phyloP scores from a whole-genome alignment of 2,113 vertebrate genomes.

The Engystomops pustulosus region DNA sequence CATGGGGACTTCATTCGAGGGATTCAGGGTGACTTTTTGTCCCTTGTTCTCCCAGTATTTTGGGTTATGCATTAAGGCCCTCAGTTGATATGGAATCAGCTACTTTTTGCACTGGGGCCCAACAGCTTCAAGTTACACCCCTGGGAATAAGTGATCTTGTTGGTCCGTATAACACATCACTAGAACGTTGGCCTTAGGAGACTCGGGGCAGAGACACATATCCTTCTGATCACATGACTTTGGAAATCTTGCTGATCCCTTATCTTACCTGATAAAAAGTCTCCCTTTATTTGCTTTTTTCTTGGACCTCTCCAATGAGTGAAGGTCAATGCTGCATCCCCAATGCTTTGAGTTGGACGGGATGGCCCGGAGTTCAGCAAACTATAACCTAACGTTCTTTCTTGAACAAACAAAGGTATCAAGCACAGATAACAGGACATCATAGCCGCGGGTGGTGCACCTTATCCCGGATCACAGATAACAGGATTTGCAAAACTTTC shows the following conservation, averaged over 20 bases:
- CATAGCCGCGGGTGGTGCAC: conserved; percentile 49
- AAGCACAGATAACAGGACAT: conserved; percentile 63
- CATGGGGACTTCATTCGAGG: too few relatives aligned
- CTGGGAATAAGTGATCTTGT: too few relatives aligned
- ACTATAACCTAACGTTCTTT: conserved; percentile 59
- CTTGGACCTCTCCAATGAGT: conserved; percentile 63
- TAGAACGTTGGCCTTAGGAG: conserved; percentile 4
- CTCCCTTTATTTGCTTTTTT: conserved; percentile 57
- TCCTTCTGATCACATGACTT: conserved; percentile 53
- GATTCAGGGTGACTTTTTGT: too few relatives aligned
- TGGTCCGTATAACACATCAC: too few relatives aligned
- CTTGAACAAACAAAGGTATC: conserved; percentile 69
- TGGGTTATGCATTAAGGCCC: too few relatives aligned
- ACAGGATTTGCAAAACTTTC: conserved; percentile 38
- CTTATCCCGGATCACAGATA: conserved; percentile 51
- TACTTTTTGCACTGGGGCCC: too few relatives aligned
- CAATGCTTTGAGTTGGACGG: not conserved
- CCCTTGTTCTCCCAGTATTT: too few relatives aligned
- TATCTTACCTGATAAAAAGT: conserved; percentile 60
- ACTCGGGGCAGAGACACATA: not conserved
- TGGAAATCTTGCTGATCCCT: conserved; percentile 44
- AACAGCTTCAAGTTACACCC: too few relatives aligned
- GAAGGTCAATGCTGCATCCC: conserved; percentile 55
- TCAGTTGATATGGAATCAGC: too few relatives aligned
- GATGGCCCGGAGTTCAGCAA: conserved; percentile 66